Evolutionary conservation across 2,888 invertebrate species (phyloP), one percentile per base, ranked within the genome.

Genomic region (Watsonalla binaria): DNA sequence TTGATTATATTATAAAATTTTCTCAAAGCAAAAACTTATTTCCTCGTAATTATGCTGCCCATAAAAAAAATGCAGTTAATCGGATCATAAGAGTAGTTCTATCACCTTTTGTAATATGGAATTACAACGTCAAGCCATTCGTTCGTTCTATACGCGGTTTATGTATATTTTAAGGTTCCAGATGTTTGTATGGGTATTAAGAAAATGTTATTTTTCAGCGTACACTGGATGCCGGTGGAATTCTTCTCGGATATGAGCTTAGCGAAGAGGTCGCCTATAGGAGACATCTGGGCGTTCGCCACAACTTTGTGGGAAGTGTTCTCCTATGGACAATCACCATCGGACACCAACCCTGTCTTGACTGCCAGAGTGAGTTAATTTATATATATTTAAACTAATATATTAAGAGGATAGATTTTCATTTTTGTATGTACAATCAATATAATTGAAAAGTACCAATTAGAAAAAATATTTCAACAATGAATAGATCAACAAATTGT

Each of bases 261-360:
- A 63, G 95, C 95, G 11, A 93, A 93, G 75, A 87, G 91, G 8
- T 95, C 94, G 15, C 92, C 93, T 0, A 92, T 93, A 52, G 95
- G 96, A 9, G 98, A 98, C 74, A 94, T 97, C 24, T 98, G 97
- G 96, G 97, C 98, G 6, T 95, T 96, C 75, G 97, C 96, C 0
- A 98, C 98, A 5, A 97, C 97, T 0, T 80, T 98, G 14, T 98
- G 97, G 96, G 96, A 98, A 83, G 95, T 98, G 65, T 98, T 98
- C 85, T 94, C 95, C 0, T 94, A 93, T 65, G 98, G 97, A 0
- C 91, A 88, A 51, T 84, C 85, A 15, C 89, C 91, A 0, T 74
- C 86, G 0, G 84, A 86, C 13, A 88, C 82, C 6, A 90, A 90
- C 53, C 90, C 89, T 0, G 82, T 88, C 0, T 58, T 89, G 2